A percentile compares a stretch with the other conserved stretches of the same genome.
Conservation (phyloP, 2,797 vertebrate species). For the Phataginus tetradactyla region DNA sequence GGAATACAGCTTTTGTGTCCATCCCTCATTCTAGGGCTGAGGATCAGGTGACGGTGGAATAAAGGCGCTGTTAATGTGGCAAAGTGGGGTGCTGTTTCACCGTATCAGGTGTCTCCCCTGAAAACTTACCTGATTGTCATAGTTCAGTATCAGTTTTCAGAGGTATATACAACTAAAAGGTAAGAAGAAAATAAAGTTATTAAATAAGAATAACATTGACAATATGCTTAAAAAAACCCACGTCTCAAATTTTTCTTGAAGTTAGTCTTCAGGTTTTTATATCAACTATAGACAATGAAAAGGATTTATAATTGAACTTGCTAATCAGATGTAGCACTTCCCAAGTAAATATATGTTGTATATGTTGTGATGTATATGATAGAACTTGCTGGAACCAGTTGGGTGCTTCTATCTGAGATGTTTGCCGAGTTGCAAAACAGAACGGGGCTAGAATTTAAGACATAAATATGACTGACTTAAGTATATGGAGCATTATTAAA, state of each 20-base stretch:
- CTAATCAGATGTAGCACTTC: not conserved
- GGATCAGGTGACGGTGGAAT: conserved; percentile 49
- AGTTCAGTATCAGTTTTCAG: not conserved
- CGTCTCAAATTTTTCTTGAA: not conserved
- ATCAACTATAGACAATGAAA: not conserved
- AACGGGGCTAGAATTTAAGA: not conserved
- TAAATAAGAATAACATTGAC: not conserved
- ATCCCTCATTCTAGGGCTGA: not conserved
- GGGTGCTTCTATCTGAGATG: not conserved
- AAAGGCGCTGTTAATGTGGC: not conserved
- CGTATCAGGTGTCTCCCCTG: conserved; percentile 24
- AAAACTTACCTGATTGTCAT: not conserved
- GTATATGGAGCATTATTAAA: not conserved
- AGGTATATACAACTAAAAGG: not conserved
- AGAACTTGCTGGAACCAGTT: not conserved
- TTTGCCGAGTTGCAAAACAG: not conserved
- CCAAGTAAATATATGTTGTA: not conserved
- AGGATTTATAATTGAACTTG: not conserved
- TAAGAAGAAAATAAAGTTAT: not conserved
- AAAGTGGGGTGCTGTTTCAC: not conserved
- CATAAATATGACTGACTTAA: not conserved
- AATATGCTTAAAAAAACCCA: not conserved
- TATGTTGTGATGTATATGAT: not conserved
- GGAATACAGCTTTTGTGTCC: not conserved
- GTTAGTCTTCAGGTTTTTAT: not conserved